Percentiles rank a stretch among this genome's conserved stretches.
Evolutionary conservation across 2,113 vertebrate species (phyloP).

Genomic region (Speoplatyrhinus poulsoni): DNA sequence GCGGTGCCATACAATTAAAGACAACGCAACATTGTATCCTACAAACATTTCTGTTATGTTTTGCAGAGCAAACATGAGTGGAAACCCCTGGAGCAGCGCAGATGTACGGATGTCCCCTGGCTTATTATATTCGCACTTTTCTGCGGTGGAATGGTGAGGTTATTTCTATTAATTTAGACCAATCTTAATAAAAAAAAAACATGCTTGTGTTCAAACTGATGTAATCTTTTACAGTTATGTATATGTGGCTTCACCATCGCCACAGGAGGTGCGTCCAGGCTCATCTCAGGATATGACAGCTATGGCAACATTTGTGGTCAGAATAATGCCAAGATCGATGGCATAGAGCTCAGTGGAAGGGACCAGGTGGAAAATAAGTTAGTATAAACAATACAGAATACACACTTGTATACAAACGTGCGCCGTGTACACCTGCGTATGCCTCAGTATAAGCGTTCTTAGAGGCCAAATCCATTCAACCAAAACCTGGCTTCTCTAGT

Average conservation of each 20-base stretch:
- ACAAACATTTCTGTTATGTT: constrained; percentile 36
- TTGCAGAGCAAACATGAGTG: constrained; percentile 87
- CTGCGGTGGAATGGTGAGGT: constrained; percentile 93
- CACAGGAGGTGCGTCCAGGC: constrained; percentile 89
- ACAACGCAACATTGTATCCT: neutral
- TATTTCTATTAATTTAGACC: neutral
- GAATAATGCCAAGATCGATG: constrained; percentile 86
- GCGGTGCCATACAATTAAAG: neutral
- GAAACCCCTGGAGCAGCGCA: constrained; percentile 91
- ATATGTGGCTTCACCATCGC: constrained; percentile 92
- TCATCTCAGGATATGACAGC: constrained; percentile 93
- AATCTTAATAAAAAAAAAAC: neutral
- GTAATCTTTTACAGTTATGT: constrained; percentile 76
- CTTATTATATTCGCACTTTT: constrained; percentile 88
- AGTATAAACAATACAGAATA: constrained; percentile 39
- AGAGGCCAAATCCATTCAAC: neutral
- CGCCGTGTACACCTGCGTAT: no score
- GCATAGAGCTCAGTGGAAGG: constrained; percentile 84
- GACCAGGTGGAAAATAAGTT: constrained; percentile 90
- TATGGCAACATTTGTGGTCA: constrained; percentile 95
- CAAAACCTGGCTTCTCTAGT: no score
- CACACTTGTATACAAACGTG: neutral
- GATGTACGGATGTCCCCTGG: constrained; percentile 95
- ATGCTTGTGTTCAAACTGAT: neutral
- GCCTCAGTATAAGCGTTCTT: no score